Conservation (phyloP, 23 tunicate species). For the Phallusia fumigata region DNA sequence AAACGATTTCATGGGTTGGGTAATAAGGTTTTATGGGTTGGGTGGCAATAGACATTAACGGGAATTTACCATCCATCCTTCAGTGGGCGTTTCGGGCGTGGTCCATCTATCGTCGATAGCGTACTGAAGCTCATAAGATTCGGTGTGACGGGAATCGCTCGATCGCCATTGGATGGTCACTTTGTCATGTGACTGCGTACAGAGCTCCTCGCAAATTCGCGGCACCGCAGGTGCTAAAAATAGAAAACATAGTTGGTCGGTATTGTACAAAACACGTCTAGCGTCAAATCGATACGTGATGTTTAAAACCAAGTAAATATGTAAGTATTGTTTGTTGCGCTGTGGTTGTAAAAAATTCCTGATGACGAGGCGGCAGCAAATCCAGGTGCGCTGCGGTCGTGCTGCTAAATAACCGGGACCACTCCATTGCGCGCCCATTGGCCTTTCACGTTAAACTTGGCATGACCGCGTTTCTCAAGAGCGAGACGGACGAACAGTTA, state of each 20-base stretch:
- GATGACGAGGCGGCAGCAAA: no score
- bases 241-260: background rate
- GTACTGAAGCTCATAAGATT: constrained; percentile 45
- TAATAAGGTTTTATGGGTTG: no score
- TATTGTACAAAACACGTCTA: no score
- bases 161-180: constrained; percentile 56
- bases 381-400: constrained; percentile 6
- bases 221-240: constrained; percentile 48
- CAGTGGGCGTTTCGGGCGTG: background rate
- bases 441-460: background rate
- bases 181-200: constrained; percentile 59
- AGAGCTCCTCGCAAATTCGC: constrained; percentile 39
- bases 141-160: constrained; percentile 21
- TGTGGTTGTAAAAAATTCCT: no score
- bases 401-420: no score
- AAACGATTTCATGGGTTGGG: no score
- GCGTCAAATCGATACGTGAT: no score
- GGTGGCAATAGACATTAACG: no score
- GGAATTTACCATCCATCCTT: constrained; percentile 40
- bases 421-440: background rate
- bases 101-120: constrained; percentile 31
- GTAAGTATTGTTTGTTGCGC: no score
- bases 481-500: background rate
- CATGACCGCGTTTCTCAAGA: background rate
- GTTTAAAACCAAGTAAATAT: no score